Percentiles rank a stretch among this genome's conserved stretches.
These are phyloP conservation scores for Varanus salvator DNA, from an alignment of 2,113 vertebrate species.

Conservation along the genomic window DNA sequence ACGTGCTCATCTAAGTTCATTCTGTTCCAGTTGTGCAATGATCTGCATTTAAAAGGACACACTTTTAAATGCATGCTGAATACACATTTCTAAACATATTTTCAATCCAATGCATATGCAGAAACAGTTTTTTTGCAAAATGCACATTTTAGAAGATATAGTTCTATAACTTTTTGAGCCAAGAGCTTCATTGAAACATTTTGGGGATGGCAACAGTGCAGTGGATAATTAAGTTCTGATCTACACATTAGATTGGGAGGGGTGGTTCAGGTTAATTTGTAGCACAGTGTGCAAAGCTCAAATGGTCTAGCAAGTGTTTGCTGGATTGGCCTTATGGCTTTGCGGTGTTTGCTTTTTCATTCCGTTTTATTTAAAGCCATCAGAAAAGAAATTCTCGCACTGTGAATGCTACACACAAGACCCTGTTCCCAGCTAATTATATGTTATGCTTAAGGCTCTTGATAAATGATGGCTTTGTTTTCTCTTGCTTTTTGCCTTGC, in stretches of 20 bases:
- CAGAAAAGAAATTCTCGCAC: not conserved
- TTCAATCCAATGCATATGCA: too few species aligned
- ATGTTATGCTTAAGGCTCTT: not conserved
- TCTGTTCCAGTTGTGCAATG: too few species aligned
- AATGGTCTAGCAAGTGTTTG: not conserved
- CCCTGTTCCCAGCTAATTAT: slow-evolving; percentile 11
- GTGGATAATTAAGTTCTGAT: not conserved
- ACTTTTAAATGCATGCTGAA: not conserved
- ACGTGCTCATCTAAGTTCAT: too few species aligned
- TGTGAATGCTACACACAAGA: not conserved
- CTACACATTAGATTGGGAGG: too few species aligned
- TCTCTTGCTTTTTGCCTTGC: not conserved
- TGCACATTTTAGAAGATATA: too few species aligned
- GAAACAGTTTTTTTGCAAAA: too few species aligned
- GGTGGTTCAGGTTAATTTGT: too few species aligned
- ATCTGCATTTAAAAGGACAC: too few species aligned
- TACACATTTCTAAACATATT: not conserved
- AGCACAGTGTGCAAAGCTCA: not conserved
- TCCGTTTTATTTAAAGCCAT: too few species aligned
- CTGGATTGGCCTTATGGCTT: not conserved
- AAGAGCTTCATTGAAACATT: not conserved
- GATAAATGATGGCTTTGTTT: not conserved
- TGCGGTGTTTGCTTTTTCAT: not conserved
- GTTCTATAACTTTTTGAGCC: not conserved
- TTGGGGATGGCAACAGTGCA: not conserved